Percentiles rank a stretch among this genome's conserved stretches.
phyloP scores from a whole-genome alignment of 2,888 invertebrate genomes.

The Lacanobia oleracea region DNA sequence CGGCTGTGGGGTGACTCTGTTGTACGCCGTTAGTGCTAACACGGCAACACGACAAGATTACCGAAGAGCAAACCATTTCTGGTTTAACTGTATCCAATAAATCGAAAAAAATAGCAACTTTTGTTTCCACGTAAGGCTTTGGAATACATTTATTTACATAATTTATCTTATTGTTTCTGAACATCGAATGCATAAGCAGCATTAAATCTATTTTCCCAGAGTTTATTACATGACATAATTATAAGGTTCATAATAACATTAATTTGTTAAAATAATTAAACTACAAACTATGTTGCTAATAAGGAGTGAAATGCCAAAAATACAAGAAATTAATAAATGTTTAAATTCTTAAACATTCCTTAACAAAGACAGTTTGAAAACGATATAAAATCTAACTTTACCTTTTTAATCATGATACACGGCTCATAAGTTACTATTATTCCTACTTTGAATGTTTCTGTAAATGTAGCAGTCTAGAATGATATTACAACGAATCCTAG shows the following conservation, averaged over 20 bases:
- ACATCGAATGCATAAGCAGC: slow-evolving; percentile 19
- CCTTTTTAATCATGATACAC: slow-evolving; percentile 1
- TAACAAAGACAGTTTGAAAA: slow-evolving; percentile 2
- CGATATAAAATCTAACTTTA: slow-evolving; percentile 33
- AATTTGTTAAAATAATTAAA: slow-evolving; percentile 24
- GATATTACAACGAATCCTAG: slow-evolving; percentile 1
- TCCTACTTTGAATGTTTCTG: background rate
- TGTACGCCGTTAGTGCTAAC: background rate
- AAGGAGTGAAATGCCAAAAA: slow-evolving; percentile 17
- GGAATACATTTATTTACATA: slow-evolving; percentile 49
- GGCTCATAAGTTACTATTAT: background rate
- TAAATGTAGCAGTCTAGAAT: slow-evolving; percentile 12
- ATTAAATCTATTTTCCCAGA: slow-evolving; percentile 10
- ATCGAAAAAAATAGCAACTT: background rate
- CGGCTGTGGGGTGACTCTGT: background rate
- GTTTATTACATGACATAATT: slow-evolving; percentile 8
- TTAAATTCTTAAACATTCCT: background rate
- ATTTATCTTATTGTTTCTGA: slow-evolving; percentile 30
- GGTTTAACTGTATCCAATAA: background rate
- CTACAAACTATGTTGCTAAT: slow-evolving; percentile 27
- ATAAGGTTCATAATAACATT: slow-evolving; percentile 11
- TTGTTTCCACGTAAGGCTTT: background rate
- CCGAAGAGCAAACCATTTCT: background rate
- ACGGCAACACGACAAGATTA: background rate
- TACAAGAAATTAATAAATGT: slow-evolving; percentile 13